Evolutionary conservation across 1,140 invertebrate species (phyloP).

Genomic region (Ruditapes philippinarum): DNA sequence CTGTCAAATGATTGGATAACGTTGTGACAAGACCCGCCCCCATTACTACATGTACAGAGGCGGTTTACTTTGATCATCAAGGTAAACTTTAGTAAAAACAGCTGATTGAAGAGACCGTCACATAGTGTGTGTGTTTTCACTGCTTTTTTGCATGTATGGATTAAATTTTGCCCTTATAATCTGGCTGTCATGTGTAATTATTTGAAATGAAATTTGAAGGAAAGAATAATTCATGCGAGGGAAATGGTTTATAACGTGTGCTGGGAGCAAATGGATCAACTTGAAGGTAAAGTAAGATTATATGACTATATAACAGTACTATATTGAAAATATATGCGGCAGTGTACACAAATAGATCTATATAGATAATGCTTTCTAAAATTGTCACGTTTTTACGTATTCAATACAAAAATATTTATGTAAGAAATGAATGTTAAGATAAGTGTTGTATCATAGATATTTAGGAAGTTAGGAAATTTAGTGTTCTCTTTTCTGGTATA

Average conservation of each 20-base stretch:
- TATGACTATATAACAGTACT: too few relatives aligned
- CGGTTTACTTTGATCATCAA: conserved; percentile 38
- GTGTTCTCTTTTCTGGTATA: too few relatives aligned
- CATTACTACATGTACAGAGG: conserved; percentile 13
- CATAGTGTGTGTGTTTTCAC: background rate
- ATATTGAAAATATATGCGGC: too few relatives aligned
- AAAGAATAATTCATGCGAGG: background rate
- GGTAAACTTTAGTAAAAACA: conserved; percentile 26
- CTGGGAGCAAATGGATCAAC: conserved; percentile 11
- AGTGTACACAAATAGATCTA: too few relatives aligned
- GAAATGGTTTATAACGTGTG: conserved; percentile 22
- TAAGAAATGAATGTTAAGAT: too few relatives aligned
- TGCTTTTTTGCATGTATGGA: background rate
- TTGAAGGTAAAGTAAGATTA: too few relatives aligned
- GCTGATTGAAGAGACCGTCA: conserved; percentile 4
- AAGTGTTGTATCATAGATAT: too few relatives aligned
- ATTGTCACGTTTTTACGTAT: too few relatives aligned
- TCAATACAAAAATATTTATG: too few relatives aligned
- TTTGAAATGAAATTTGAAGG: background rate
- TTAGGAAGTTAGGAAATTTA: too few relatives aligned
- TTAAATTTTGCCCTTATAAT: background rate
- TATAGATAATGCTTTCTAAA: too few relatives aligned
- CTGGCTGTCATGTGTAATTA: background rate
- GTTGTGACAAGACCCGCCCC: background rate
- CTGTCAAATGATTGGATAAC: conserved; percentile 17